Conservation (phyloP, 64 coral and sea anemone genomes). For the Montipora sp. region DNA sequence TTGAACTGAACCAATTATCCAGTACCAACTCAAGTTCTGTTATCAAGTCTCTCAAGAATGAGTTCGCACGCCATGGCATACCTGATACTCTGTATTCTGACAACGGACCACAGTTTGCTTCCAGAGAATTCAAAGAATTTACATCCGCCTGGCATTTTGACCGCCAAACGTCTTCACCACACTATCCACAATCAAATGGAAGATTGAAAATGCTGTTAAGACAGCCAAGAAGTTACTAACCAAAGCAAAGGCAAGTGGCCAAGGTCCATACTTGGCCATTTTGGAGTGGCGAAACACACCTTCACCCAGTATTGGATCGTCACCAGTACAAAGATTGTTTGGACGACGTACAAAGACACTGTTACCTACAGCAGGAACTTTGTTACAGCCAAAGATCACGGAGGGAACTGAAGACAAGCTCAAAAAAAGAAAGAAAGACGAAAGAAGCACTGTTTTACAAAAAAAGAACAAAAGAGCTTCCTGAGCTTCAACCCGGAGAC, state of each 20-base stretch:
- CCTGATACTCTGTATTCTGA: constrained; percentile 35
- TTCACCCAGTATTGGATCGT: neutral
- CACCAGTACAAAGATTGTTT: constrained; percentile 27
- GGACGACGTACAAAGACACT: neutral
- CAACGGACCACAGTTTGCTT: constrained; percentile 35
- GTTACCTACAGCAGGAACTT: neutral
- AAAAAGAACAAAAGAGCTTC: neutral
- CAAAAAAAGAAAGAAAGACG: neutral
- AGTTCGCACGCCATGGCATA: constrained; percentile 57
- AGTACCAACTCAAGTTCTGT: neutral
- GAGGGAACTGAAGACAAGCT: constrained; percentile 3
- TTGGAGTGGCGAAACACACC: neutral
- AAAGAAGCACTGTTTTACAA: neutral
- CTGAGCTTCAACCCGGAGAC: neutral
- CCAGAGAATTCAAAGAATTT: neutral
- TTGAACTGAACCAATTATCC: constrained; percentile 45
- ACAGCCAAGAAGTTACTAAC: constrained; percentile 41
- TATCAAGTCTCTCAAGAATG: constrained; percentile 44
- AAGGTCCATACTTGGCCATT: constrained; percentile 50
- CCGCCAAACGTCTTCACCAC: constrained; percentile 6
- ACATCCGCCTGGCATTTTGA: constrained; percentile 38
- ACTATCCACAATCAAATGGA: constrained; percentile 58
- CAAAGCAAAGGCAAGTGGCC: constrained; percentile 35
- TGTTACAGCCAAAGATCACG: neutral
- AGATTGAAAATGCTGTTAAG: constrained; percentile 47